Evolutionary conservation across 2,113 vertebrate genomes (phyloP), one percentile per base, ranked within the genome.

Genomic region (Psophia crepitans): DNA sequence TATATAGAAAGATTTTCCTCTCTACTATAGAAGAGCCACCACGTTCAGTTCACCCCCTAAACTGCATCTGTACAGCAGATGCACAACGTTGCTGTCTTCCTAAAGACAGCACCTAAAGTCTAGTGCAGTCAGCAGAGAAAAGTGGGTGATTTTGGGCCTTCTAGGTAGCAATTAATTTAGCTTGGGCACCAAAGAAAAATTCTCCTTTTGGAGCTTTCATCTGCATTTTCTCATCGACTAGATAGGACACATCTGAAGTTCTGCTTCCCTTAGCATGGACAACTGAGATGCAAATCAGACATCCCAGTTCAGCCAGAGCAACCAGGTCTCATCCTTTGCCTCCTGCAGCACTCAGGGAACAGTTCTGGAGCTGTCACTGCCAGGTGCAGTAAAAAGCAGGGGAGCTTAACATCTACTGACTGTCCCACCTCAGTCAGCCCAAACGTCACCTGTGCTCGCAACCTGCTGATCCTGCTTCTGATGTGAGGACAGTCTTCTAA

Each of bases 21-120:
- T 13, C 85, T 66, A 39, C 20, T 39, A 30, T 4, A 39, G 39
- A 33, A 35, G 79, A 48, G 32, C 27, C 44, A 37, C 19, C 0
- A 0, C 18, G 26, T 65, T 70, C 57, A 61, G 11, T 53, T 71
- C 3, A 4, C 23, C 0, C 0, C 18, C 10, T 85, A 24, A 78
- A 24, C 56, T n/a, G 4, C 14, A 28, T 12, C 35, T 56, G 19
- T 51, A 69, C 5, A 24, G n/a, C 41, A 54, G 35, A 8, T 43
- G 6, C 5, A 54, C 8, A 20, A 14, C 11, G 21, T 12, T 46
- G 2, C 14, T 73, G 33, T 21, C 7, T 9, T 69, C 17, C 14
- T 54, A 28, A 66, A 63, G 53, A 35, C 28, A 64, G 37, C n/a
- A 33, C 14, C 8, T 68, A 7, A 51, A 43, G 9, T 65, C 44